Percentiles rank a stretch among this genome's conserved stretches.
Evolutionary conservation across 2,888 invertebrate genomes (phyloP).

Genomic region (Himalopsyche tibetana): DNA sequence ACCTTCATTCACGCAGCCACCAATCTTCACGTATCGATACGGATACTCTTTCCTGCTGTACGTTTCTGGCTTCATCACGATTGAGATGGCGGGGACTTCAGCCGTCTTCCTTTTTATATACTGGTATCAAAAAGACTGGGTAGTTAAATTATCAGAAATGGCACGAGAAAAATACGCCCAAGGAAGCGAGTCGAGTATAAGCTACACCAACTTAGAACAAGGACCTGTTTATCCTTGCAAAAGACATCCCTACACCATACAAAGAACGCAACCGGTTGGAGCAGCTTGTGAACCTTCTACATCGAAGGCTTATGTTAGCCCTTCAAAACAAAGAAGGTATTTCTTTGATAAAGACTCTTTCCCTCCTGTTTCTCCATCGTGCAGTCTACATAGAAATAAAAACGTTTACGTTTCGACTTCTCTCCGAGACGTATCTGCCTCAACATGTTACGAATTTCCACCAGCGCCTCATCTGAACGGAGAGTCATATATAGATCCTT

Average conservation of each 20-base stretch:
- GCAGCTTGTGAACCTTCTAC: conserved; percentile 64
- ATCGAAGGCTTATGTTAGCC: conserved; percentile 67
- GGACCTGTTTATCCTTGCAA: conserved; percentile 71
- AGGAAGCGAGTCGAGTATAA: conserved; percentile 63
- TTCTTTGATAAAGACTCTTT: conserved; percentile 79
- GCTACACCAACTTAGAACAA: conserved; percentile 65
- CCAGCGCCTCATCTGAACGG: conserved; percentile 81
- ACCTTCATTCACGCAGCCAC: conserved; percentile 85
- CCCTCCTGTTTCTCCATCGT: conserved; percentile 71
- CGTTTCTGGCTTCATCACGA: conserved; percentile 88
- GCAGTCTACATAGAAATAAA: conserved; percentile 76
- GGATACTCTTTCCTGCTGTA: conserved; percentile 93
- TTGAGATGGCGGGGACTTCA: conserved; percentile 90
- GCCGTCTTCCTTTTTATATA: conserved; percentile 92
- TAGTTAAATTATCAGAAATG: conserved; percentile 75
- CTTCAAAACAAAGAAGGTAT: conserved; percentile 79
- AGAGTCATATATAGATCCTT: conserved; percentile 74
- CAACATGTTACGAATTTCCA: conserved; percentile 80
- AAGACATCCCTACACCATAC: conserved; percentile 73
- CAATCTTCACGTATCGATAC: conserved; percentile 90
- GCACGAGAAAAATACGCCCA: conserved; percentile 69
- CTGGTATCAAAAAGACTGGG: conserved; percentile 84
- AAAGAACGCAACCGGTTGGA: conserved; percentile 63
- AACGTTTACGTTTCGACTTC: conserved; percentile 77
- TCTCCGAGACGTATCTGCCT: conserved; percentile 77